A percentile compares a stretch with the other conserved stretches of the same genome.
Evolutionary conservation across 2,888 invertebrate species (phyloP).

Genomic region (Adela reaumurella): DNA sequence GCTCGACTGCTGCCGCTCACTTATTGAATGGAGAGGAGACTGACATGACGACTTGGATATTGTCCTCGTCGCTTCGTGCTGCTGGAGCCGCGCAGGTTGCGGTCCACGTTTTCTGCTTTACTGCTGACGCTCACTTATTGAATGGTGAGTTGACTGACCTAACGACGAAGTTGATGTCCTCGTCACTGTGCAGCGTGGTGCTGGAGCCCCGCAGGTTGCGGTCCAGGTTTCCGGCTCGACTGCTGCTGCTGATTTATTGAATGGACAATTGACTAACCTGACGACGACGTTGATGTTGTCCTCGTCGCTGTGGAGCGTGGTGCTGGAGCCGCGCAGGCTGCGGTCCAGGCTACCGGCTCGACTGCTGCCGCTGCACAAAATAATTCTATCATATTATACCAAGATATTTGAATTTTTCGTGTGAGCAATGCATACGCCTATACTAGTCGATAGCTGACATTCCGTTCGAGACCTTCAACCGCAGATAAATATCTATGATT

Average conservation of each 20-base stretch:
- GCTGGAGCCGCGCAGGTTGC: conserved; percentile 42
- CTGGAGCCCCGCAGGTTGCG: conserved; percentile 43
- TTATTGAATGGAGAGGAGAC: too few species aligned
- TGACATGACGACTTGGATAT: conserved; percentile 88
- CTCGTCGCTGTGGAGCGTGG: conserved; percentile 56
- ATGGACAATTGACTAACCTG: conserved; percentile 59
- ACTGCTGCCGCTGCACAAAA: conserved; percentile 35
- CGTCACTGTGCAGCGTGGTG: conserved; percentile 52
- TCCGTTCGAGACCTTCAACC: too few species aligned
- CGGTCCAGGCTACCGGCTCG: conserved; percentile 37
- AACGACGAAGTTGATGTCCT: conserved; percentile 87
- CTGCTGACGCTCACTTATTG: conserved; percentile 48
- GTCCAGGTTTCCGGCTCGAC: conserved; percentile 32
- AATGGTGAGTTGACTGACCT: too few species aligned
- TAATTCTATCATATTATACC: too few species aligned
- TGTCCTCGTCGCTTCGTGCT: conserved; percentile 65
- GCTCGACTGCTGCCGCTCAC: conserved; percentile 11
- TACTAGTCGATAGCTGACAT: too few species aligned
- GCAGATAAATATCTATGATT: too few species aligned
- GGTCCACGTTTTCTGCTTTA: conserved; percentile 35
- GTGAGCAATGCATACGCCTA: too few species aligned
- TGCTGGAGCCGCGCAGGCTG: conserved; percentile 42
- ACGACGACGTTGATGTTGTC: conserved; percentile 89
- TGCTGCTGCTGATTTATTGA: conserved; percentile 46
- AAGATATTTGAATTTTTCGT: too few species aligned